These are phyloP conservation scores for Beaufortia kweichowensis DNA, from an alignment of 2,113 vertebrate genomes.

Conservation along the genomic window DNA sequence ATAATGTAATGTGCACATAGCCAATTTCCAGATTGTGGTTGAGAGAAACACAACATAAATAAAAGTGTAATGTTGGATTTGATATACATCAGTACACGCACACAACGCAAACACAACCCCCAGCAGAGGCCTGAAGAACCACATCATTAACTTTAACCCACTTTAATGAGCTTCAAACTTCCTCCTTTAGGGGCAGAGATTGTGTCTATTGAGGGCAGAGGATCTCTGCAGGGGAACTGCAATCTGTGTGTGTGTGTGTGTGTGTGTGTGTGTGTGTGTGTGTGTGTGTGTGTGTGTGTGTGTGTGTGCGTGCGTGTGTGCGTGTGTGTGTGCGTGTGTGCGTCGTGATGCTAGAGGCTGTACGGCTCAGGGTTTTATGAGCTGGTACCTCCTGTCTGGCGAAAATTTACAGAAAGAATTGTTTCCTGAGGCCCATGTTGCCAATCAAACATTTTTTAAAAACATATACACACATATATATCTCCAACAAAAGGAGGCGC, in stretches of 20 bases:
- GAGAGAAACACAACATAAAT: not conserved
- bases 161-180: slow-evolving; percentile 41
- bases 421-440: slow-evolving; percentile 38
- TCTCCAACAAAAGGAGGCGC: too few relatives aligned
- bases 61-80: slow-evolving; percentile 9
- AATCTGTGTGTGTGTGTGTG: slow-evolving; percentile 5
- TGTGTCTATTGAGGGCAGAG: slow-evolving; percentile 44
- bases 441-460: slow-evolving; percentile 35
- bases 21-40: not conserved
- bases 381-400: slow-evolving; percentile 52
- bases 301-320: too few relatives aligned
- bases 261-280: slow-evolving; percentile 31
- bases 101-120: too few relatives aligned
- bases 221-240: slow-evolving; percentile 38
- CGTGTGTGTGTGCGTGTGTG: slow-evolving; percentile 1
- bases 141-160: slow-evolving; percentile 51
- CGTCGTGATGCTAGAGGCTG: slow-evolving; percentile 29
- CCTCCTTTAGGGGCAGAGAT: slow-evolving; percentile 41
- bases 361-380: slow-evolving; percentile 49
- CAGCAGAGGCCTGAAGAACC: slow-evolving; percentile 44
- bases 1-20: not conserved
- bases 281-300: slow-evolving; percentile 25
- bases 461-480: not conserved
- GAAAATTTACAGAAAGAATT: slow-evolving; percentile 32
- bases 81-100: not conserved